Conservation (phyloP, 2,113 vertebrate genomes). For the Oxyura jamaicensis region DNA sequence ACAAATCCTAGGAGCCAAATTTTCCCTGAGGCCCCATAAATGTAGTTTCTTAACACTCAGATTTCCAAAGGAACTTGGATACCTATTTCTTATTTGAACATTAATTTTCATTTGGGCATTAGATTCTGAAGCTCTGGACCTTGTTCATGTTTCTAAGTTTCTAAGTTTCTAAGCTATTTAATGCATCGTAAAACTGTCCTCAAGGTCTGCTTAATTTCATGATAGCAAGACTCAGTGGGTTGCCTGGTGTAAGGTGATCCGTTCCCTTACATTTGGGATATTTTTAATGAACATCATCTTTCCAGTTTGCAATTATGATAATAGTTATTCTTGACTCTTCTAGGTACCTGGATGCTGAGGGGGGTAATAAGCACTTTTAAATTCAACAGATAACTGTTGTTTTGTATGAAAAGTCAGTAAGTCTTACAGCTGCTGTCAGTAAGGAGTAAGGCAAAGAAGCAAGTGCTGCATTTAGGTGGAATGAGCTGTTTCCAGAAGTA, state of each 20-base stretch:
- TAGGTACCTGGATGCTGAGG: neutral
- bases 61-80: neutral
- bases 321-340: neutral
- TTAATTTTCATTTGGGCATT: neutral
- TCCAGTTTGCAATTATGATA: neutral
- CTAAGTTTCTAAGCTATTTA: neutral
- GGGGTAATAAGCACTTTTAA: neutral
- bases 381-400: neutral
- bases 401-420: neutral
- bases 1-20: neutral
- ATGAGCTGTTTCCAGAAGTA: neutral
- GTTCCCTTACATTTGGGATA: neutral
- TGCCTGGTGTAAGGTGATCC: neutral
- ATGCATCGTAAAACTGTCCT: neutral
- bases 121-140: neutral
- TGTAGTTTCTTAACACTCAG: neutral
- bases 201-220: neutral
- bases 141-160: neutral
- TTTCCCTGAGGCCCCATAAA: neutral
- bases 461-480: neutral
- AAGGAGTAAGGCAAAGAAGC: neutral
- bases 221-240: neutral
- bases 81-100: neutral
- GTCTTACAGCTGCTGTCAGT: neutral
- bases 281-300: neutral